Base-by-base conservation (phyloP, 2,797 vertebrate genomes). In the Labeo calbasu region DNA sequence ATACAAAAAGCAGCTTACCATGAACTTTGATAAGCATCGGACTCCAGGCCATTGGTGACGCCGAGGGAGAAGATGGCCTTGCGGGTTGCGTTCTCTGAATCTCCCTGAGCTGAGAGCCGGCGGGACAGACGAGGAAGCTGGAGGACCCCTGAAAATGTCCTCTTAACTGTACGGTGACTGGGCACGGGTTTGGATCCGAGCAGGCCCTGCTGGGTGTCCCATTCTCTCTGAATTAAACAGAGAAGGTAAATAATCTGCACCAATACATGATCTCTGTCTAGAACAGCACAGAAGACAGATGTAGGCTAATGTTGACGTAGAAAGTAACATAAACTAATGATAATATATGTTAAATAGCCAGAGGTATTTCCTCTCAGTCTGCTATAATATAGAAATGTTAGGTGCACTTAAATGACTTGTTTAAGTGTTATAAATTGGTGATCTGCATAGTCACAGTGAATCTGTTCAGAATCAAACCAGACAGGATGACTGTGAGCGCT, bases 111-210 rank as follows among this genome's bases (percentile, higher is more conserved):
- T 2, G 86, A 63, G 0, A 86, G 91, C 78, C 92, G 92, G 87
- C 91, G 92, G 2, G 91, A 94, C 46, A 96, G 88, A 0, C 90
- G 91, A 0, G 96, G 96, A 46, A 96, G 93, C 86, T 95, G 77
- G 4, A 94, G 94, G 10, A 89, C 92, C 21, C 96, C 96, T 0
- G 95, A 96, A 90, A 94, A 96, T 2, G 93, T 89, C 63, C 96
- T 94, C 84, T 90, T 92, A 68, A 96, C 92, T 17, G 92, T 88
- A 71, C 48, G 76, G 86, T 85, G 15, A 6, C 55, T 72, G 0
- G 83, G 51, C 1, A 85, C 81, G 5, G 89, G 82, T 1, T 50
- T 75, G 11, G 82, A 84, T 19, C 23, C 17, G 2, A 92, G 82
- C 2, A 32, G 73, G 14, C 77, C 77, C 32, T 78, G 87, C 73